Percentiles rank a stretch among this genome's conserved stretches.
These are phyloP conservation scores for Gopherus evgoodei DNA, from an alignment of 2,113 vertebrate genomes.

Conservation along the genomic window DNA sequence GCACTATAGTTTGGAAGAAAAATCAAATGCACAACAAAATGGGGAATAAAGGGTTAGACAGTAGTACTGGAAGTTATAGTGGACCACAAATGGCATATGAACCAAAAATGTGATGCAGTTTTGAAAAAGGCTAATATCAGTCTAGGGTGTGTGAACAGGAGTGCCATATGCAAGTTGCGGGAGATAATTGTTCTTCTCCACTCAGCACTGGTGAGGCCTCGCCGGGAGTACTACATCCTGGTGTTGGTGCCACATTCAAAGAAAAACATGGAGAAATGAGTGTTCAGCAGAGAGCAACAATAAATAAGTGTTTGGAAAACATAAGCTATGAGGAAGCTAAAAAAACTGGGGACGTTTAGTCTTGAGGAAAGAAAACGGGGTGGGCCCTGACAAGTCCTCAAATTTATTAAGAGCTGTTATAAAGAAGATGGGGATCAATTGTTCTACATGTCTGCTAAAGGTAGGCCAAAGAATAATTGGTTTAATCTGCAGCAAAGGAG, in stretches of 20 bases:
- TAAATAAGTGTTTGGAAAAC: background rate
- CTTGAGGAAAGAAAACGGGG: background rate
- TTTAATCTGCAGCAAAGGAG: background rate
- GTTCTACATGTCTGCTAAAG: background rate
- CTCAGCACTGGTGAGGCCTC: background rate
- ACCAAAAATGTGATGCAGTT: background rate
- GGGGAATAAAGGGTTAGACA: background rate
- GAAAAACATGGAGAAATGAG: background rate
- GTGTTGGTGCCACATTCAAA: background rate
- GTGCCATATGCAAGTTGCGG: background rate
- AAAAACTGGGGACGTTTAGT: background rate
- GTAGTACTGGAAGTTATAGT: background rate
- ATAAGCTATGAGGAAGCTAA: background rate
- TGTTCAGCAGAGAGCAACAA: background rate
- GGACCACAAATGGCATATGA: too few species aligned
- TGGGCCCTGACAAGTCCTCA: background rate
- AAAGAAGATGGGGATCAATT: background rate
- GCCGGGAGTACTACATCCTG: background rate
- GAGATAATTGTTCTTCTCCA: background rate
- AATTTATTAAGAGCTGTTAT: background rate
- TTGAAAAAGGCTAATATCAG: background rate
- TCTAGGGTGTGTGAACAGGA: background rate
- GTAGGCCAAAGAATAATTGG: background rate
- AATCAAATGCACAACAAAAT: background rate
- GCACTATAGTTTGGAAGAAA: background rate